These are phyloP conservation scores for Chromoteleia sp. DNA, from an alignment of 2,888 invertebrate species.

Conservation along the genomic window DNA sequence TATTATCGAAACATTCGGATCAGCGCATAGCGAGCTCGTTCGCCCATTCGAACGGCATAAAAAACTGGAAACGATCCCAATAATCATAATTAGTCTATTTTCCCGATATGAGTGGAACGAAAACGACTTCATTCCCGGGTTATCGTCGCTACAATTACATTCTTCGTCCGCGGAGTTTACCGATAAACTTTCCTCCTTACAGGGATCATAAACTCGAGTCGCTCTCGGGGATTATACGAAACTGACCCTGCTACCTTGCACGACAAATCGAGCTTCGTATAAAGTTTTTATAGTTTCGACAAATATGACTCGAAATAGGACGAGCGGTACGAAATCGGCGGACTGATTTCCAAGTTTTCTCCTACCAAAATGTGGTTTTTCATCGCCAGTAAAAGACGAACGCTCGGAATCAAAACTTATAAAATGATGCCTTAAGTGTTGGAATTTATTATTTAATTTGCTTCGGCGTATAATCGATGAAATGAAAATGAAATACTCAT, in stretches of 20 bases:
- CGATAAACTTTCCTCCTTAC: conserved; percentile 58
- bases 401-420: not conserved
- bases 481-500: not conserved
- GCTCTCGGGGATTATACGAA: conserved; percentile 41
- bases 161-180: conserved; percentile 26
- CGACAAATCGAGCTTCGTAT: conserved; percentile 39
- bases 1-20: conserved; percentile 30
- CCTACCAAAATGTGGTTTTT: conserved; percentile 7
- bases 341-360: conserved; percentile 9
- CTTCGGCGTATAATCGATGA: not conserved
- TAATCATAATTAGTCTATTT: conserved; percentile 47
- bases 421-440: not conserved
- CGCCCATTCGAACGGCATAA: not conserved
- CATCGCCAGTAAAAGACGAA: conserved; percentile 15
- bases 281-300: conserved; percentile 48
- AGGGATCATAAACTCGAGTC: conserved; percentile 55
- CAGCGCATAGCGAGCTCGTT: not conserved
- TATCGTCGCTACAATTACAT: conserved; percentile 31
- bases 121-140: conserved; percentile 31
- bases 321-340: not conserved
- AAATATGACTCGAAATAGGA: conserved; percentile 39
- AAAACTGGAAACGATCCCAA: conserved; percentile 21
- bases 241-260: conserved; percentile 51
- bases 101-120: conserved; percentile 18
- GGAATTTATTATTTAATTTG: not conserved